Conservation (phyloP, 2,888 invertebrate species). For the Merodon equestris region DNA sequence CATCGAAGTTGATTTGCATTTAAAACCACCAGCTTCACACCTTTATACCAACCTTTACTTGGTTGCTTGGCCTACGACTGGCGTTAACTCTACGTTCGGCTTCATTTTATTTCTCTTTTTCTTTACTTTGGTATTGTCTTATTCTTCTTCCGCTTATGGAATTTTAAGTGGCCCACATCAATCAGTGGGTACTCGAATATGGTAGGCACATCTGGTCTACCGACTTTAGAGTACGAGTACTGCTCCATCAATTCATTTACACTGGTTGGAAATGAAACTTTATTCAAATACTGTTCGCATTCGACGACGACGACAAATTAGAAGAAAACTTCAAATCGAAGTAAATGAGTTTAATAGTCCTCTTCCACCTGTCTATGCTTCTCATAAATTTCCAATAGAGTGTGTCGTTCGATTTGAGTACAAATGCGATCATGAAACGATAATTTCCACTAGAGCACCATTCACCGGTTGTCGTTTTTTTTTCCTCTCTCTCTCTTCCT, state of each 20-base stretch:
- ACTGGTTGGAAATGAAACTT: slow-evolving; percentile 21
- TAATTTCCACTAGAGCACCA: slow-evolving; percentile 23
- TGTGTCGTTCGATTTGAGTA: slow-evolving; percentile 38
- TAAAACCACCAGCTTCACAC: slow-evolving; percentile 56
- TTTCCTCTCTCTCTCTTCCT: too few species aligned
- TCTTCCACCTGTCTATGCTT: slow-evolving; percentile 52
- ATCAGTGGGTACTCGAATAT: neutral
- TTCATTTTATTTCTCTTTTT: too few species aligned
- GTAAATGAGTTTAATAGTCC: slow-evolving; percentile 65
- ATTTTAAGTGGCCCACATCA: slow-evolving; percentile 61
- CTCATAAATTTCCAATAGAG: slow-evolving; percentile 55
- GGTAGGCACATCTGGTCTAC: neutral
- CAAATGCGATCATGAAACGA: slow-evolving; percentile 44
- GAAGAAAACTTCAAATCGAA: slow-evolving; percentile 60
- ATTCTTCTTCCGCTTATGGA: slow-evolving; percentile 58
- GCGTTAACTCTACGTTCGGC: too few species aligned
- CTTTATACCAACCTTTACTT: slow-evolving; percentile 12
- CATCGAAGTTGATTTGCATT: slow-evolving; percentile 54
- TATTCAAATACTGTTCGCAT: slow-evolving; percentile 62
- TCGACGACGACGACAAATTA: slow-evolving; percentile 46
- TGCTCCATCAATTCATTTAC: slow-evolving; percentile 39
- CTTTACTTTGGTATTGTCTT: slow-evolving; percentile 31
- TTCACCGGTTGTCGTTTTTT: slow-evolving; percentile 10
- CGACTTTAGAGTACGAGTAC: too few species aligned
- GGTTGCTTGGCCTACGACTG: slow-evolving; percentile 5